A percentile compares a stretch with the other conserved stretches of the same genome.
Conservation (phyloP, 2,888 invertebrate genomes). For the Cataglyphis altisquamis region DNA sequence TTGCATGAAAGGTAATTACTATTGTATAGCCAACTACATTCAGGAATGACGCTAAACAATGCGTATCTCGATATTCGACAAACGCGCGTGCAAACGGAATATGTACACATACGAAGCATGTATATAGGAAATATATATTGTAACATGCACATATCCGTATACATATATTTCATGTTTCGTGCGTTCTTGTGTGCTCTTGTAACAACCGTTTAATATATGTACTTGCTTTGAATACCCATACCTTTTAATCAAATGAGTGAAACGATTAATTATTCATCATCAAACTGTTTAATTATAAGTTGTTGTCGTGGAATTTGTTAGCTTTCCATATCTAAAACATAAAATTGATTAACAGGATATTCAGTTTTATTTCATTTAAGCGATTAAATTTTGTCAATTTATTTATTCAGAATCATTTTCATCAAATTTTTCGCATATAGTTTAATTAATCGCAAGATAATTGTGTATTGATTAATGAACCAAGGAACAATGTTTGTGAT, state of each 20-base stretch:
- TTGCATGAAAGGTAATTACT: conserved; percentile 53
- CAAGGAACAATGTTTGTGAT: neutral
- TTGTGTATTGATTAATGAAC: neutral
- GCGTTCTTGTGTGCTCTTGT: neutral
- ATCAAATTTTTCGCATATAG: neutral
- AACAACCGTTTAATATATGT: neutral
- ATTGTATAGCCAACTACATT: conserved; percentile 37
- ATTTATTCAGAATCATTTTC: neutral
- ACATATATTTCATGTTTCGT: neutral
- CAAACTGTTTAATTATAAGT: neutral
- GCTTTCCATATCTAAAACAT: neutral
- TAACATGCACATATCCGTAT: neutral
- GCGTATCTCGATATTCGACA: conserved; percentile 28
- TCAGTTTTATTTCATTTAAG: neutral
- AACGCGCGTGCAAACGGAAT: neutral
- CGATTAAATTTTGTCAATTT: neutral
- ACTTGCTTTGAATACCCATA: neutral
- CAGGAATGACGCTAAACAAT: conserved; percentile 28
- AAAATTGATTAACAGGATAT: neutral
- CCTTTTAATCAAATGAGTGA: neutral
- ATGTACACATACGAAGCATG: neutral
- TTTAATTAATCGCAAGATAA: neutral
- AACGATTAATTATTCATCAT: neutral
- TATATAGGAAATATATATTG: neutral
- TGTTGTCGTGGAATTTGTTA: neutral